Percentiles rank a stretch among this genome's conserved stretches.
These are phyloP conservation scores for Lypha dubia DNA, from an alignment of 2,888 invertebrate genomes.

Conservation along the genomic window DNA sequence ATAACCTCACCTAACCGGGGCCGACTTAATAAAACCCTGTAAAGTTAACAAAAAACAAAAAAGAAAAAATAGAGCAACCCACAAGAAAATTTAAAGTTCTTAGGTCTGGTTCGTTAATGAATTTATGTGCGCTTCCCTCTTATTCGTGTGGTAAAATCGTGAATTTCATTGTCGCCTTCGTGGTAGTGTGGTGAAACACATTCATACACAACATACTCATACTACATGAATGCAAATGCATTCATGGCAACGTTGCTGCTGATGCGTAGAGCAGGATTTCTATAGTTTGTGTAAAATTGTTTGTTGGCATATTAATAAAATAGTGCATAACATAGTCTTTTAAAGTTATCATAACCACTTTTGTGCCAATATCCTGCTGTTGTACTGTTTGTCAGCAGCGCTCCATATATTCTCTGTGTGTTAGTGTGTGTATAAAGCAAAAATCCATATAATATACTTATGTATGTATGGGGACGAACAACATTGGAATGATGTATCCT, in stretches of 20 bases:
- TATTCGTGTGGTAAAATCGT: constrained; percentile 35
- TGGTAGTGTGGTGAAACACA: background rate
- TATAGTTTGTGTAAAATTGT: background rate
- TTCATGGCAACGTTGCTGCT: constrained; percentile 1
- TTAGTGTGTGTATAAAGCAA: constrained; percentile 5
- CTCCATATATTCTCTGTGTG: background rate
- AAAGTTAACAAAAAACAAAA: background rate
- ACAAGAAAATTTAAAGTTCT: too few species aligned
- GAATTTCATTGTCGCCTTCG: constrained; percentile 1
- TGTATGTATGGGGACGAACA: background rate
- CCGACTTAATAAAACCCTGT: background rate
- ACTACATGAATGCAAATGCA: constrained; percentile 3
- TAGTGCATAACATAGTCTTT: background rate
- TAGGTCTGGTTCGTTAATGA: background rate
- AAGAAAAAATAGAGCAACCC: background rate
- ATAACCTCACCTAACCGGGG: background rate
- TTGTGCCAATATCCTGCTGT: background rate
- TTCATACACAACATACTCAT: background rate
- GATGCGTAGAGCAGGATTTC: background rate
- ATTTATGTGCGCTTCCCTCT: constrained; percentile 5
- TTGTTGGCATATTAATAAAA: constrained; percentile 2
- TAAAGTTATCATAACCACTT: constrained; percentile 14
- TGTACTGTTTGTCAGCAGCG: background rate
- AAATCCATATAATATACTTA: too few species aligned
- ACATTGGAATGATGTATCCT: constrained; percentile 18